Percentiles rank a stretch among this genome's conserved stretches.
Conservation (phyloP, 2,113 vertebrate species). For the Neotragus pygmaeus region DNA sequence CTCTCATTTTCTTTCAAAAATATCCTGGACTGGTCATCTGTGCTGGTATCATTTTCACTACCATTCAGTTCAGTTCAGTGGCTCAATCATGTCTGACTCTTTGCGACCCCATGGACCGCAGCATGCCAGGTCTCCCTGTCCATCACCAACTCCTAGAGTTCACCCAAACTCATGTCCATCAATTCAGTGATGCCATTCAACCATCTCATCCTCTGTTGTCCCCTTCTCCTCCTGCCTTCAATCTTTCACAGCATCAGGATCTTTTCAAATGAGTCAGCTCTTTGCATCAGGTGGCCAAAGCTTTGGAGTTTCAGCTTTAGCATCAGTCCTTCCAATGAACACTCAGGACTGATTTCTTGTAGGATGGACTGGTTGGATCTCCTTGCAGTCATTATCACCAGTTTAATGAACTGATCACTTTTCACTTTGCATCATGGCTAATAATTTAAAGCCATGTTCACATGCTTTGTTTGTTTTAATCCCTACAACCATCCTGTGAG, state of each 20-base stretch:
- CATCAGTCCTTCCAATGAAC: not conserved
- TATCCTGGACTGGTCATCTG: not conserved
- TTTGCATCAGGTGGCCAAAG: not conserved
- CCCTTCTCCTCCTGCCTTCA: not conserved
- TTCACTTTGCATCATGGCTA: not conserved
- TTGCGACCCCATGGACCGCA: fast-evolving
- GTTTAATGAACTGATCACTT: not conserved
- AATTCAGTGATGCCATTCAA: not conserved
- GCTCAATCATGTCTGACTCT: not conserved
- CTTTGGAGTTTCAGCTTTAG: not conserved
- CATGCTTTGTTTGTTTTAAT: not conserved
- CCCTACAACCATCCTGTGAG: fast-evolving
- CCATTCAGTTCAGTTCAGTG: not conserved
- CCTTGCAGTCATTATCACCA: not conserved
- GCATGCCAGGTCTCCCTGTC: not conserved
- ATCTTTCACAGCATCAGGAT: not conserved
- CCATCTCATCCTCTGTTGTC: not conserved
- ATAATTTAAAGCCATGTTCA: not conserved
- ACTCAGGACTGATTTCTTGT: not conserved
- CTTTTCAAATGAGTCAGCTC: not conserved
- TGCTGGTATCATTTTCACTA: not conserved
- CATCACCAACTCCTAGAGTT: not conserved
- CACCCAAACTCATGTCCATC: not conserved
- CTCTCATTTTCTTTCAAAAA: not conserved
- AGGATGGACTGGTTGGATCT: not conserved